These are phyloP conservation scores for Dermochelys coriacea DNA, from an alignment of 2,797 vertebrate genomes.

Conservation along the genomic window DNA sequence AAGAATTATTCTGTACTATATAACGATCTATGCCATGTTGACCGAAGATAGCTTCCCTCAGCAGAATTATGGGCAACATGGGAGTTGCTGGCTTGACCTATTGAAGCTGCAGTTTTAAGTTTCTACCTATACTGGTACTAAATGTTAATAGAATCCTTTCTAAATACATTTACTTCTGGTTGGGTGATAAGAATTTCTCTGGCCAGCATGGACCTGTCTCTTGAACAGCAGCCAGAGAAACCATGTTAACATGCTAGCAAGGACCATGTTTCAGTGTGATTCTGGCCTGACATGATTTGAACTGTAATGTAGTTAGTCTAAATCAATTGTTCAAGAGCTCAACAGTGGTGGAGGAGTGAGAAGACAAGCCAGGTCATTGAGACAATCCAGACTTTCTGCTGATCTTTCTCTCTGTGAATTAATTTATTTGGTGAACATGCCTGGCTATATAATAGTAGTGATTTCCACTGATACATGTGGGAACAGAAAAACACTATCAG, in stretches of 20 bases:
- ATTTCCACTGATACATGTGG: not conserved
- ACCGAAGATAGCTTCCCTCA: not conserved
- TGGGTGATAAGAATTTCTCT: not conserved
- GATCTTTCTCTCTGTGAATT: conserved; percentile 7
- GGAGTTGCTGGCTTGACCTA: not conserved
- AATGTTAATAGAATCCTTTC: not conserved
- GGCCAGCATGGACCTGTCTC: not conserved
- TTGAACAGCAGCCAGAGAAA: not conserved
- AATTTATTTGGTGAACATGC: not conserved
- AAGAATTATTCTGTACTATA: not conserved
- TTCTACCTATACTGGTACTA: not conserved
- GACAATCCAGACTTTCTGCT: conserved; percentile 1
- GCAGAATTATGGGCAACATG: not conserved
- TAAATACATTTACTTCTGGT: not conserved
- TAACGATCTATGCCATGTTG: not conserved
- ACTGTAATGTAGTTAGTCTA: not conserved
- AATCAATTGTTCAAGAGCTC: not conserved
- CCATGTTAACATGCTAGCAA: not conserved
- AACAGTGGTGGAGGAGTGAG: not conserved
- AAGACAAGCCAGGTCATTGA: conserved; percentile 19
- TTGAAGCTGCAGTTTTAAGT: conserved; percentile 19
- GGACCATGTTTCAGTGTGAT: not conserved
- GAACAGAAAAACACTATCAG: not conserved
- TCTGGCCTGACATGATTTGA: not conserved
- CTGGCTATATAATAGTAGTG: not conserved